Conservation (phyloP, 2,888 invertebrate species). For the Lithosia quadra region DNA sequence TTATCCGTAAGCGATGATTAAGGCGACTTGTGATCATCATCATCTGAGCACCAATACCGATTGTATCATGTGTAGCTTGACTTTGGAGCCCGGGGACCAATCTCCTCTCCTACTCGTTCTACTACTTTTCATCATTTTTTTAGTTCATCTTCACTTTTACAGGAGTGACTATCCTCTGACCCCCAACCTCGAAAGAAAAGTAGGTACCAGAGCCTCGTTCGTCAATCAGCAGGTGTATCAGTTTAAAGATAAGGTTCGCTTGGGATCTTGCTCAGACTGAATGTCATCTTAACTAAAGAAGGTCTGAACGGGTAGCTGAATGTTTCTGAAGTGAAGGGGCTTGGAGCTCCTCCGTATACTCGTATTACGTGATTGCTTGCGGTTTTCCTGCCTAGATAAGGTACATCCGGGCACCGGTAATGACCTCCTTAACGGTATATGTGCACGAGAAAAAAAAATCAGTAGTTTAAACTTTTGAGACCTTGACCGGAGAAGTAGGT, state of each 20-base stretch:
- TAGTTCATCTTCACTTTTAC: not conserved
- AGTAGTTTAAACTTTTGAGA: not conserved
- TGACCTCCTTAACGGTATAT: slow-evolving; percentile 2
- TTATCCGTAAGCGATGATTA: too few relatives aligned
- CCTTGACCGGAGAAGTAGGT: not conserved
- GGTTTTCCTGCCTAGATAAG: slow-evolving; percentile 1
- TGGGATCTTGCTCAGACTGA: too few relatives aligned
- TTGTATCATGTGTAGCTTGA: not conserved
- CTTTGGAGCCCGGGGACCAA: not conserved
- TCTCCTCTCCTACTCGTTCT: not conserved
- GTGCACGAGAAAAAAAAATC: not conserved
- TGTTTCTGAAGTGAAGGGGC: not conserved
- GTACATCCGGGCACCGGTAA: slow-evolving; percentile 4
- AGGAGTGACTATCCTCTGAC: not conserved
- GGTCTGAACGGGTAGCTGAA: not conserved
- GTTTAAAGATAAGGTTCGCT: too few relatives aligned
- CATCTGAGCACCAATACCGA: not conserved
- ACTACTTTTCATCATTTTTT: not conserved
- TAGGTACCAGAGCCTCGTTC: not conserved
- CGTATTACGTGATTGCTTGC: not conserved
- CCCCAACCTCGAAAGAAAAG: not conserved
- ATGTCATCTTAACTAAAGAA: too few relatives aligned
- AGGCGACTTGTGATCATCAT: not conserved
- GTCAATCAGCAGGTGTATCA: not conserved
- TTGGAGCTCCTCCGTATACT: too few relatives aligned